A percentile compares a stretch with the other conserved stretches of the same genome.
phyloP scores from a whole-genome alignment of 2,113 vertebrate genomes.

The Brevimyrus niger region DNA sequence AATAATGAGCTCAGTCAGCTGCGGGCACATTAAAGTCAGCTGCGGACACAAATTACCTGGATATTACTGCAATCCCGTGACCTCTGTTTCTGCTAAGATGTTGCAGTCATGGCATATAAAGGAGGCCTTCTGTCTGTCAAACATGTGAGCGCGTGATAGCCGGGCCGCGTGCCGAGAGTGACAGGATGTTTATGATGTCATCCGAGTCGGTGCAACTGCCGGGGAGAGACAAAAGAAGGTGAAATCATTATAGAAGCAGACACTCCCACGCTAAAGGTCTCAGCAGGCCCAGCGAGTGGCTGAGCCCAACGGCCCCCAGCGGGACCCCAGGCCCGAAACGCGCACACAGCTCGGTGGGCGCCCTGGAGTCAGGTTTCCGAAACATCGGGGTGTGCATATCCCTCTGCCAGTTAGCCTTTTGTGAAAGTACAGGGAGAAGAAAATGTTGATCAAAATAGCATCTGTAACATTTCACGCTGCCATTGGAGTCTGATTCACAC shows the following conservation, averaged over 20 bases:
- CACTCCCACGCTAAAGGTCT: background rate
- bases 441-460: background rate
- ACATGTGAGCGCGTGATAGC: background rate
- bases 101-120: background rate
- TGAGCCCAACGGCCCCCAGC: background rate
- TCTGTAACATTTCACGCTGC: background rate
- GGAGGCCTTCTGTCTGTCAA: background rate
- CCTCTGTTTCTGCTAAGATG: background rate
- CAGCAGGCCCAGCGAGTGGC: background rate
- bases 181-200: background rate
- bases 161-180: background rate
- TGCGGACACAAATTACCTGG: background rate
- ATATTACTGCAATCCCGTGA: background rate
- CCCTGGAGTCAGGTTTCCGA: background rate
- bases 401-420: background rate
- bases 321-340: background rate
- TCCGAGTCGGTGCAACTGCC: background rate
- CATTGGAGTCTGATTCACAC: background rate
- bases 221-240: background rate
- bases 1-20: background rate
- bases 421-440: background rate
- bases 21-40: background rate
- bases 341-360: conserved; percentile 17
- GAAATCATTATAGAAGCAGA: conserved; percentile 4
- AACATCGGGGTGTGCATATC: background rate